phyloP scores from a whole-genome alignment of 1,140 invertebrate genomes.

The Pygmarrhopalites habei region DNA sequence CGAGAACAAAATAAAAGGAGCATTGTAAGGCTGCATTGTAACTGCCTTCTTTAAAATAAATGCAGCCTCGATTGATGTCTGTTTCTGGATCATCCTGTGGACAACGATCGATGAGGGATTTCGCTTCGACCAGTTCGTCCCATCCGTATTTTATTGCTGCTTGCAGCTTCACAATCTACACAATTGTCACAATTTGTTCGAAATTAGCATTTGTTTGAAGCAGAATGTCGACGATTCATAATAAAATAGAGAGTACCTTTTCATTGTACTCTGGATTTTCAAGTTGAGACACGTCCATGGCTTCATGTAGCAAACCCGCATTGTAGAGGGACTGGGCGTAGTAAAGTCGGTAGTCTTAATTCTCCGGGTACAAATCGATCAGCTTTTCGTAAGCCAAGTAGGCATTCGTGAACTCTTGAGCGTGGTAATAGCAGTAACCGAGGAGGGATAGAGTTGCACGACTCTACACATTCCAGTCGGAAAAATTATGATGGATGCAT shows the following conservation, averaged over 20 bases:
- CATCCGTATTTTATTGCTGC: constrained; percentile 96
- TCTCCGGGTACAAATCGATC: constrained; percentile 70
- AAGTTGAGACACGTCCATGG: constrained; percentile 76
- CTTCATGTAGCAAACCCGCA: constrained; percentile 84
- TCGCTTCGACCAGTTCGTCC: constrained; percentile 85
- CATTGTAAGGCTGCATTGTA: too few relatives aligned
- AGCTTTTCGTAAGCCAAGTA: constrained; percentile 94
- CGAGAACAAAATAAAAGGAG: too few relatives aligned
- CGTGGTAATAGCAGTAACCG: constrained; percentile 92
- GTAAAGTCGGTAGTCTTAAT: constrained; percentile 82
- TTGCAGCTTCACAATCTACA: constrained; percentile 75
- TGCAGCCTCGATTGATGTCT: constrained; percentile 92
- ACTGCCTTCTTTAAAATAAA: constrained; percentile 93
- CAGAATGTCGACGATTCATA: too few relatives aligned
- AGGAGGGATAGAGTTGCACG: constrained; percentile 89
- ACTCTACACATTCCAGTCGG: constrained; percentile 61
- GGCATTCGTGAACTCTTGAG: constrained; percentile 88
- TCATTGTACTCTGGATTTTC: constrained; percentile 61
- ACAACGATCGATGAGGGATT: constrained; percentile 86
- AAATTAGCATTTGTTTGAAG: too few relatives aligned
- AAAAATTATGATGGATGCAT: constrained; percentile 2
- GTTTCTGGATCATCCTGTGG: constrained; percentile 81
- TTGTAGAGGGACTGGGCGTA: constrained; percentile 89
- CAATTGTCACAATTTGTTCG: constrained; percentile 33
- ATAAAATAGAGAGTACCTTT: too few relatives aligned